These are phyloP conservation scores for Mallotus villosus DNA, from an alignment of 2,797 vertebrate species.

Conservation along the genomic window DNA sequence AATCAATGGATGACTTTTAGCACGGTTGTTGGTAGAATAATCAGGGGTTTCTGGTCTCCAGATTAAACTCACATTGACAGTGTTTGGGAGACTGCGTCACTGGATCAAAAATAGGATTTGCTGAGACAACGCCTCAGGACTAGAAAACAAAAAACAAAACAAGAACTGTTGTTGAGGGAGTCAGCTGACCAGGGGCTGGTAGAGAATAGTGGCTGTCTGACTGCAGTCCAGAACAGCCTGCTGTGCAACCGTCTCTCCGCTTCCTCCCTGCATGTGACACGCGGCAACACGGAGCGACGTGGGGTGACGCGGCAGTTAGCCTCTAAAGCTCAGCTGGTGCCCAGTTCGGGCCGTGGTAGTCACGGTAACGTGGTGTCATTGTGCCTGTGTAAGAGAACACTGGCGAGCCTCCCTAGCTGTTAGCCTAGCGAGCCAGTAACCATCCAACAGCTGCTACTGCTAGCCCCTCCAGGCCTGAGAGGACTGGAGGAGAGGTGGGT, in stretches of 20 bases:
- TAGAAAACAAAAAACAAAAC: constrained; percentile 45
- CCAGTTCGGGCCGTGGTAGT: constrained; percentile 39
- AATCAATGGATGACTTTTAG: background rate
- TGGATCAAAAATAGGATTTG: constrained; percentile 28
- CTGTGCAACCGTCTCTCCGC: background rate
- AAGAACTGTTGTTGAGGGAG: constrained; percentile 59
- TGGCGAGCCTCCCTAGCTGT: constrained; percentile 53
- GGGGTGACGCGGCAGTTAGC: constrained; percentile 10
- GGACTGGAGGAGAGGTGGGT: constrained; percentile 6
- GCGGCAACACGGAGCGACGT: too few species aligned
- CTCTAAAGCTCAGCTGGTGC: constrained; percentile 14
- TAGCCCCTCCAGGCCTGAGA: constrained; percentile 41
- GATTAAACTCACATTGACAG: too few species aligned
- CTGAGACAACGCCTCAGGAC: background rate
- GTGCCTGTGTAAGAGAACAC: constrained; percentile 51
- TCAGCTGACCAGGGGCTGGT: constrained; percentile 62
- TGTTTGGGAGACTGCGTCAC: constrained; percentile 33
- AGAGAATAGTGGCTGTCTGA: background rate
- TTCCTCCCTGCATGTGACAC: too few species aligned
- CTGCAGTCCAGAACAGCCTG: background rate
- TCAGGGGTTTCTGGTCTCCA: background rate
- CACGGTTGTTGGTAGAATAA: background rate
- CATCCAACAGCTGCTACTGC: background rate
- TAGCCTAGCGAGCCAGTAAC: constrained; percentile 8
- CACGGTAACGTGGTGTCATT: constrained; percentile 53